Percentiles rank a stretch among this genome's conserved stretches.
These are phyloP conservation scores for Drosophila obscura DNA, from an alignment of 1,140 invertebrate species.

Conservation along the genomic window DNA sequence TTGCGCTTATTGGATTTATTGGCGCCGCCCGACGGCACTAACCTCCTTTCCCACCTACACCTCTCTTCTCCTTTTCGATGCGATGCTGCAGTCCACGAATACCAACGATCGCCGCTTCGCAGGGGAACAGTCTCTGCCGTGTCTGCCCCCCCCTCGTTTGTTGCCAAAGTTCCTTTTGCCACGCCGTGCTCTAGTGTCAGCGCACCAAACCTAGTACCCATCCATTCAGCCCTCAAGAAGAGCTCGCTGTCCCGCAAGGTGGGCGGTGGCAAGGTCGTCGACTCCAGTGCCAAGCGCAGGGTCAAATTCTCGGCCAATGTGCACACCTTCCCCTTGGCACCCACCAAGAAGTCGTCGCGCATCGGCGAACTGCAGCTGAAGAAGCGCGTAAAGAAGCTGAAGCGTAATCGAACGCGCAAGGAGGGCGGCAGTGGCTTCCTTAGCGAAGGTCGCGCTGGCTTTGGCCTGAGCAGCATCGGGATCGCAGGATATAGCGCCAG, in stretches of 20 bases:
- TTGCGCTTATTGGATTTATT: conserved; percentile 24
- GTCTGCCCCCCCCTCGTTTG: not conserved
- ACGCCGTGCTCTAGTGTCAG: not conserved
- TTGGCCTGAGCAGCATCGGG: not conserved
- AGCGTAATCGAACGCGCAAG: conserved; percentile 28
- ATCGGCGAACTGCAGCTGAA: conserved; percentile 57
- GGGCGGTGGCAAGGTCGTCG: conserved; percentile 35
- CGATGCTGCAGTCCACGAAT: conserved; percentile 26
- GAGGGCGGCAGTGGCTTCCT: conserved; percentile 26
- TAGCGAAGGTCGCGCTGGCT: conserved; percentile 10
- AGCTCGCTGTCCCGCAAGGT: conserved; percentile 50
- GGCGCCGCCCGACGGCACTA: conserved; percentile 43
- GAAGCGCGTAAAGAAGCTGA: conserved; percentile 55
- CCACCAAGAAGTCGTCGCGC: conserved; percentile 37
- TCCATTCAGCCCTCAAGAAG: conserved; percentile 30
- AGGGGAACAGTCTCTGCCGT: conserved; percentile 1
- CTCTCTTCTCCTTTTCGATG: conserved; percentile 30
- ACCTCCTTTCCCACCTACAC: conserved; percentile 54
- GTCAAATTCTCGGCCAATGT: conserved; percentile 65
- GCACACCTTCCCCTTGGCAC: conserved; percentile 36
- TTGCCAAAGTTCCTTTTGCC: conserved; percentile 32
- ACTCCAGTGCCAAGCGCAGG: conserved; percentile 34
- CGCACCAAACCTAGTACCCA: not conserved
- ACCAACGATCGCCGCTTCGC: conserved; percentile 11
- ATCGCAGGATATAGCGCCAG: not conserved